phyloP scores from a whole-genome alignment of 2,888 invertebrate species.

The Helobdella robusta region DNA sequence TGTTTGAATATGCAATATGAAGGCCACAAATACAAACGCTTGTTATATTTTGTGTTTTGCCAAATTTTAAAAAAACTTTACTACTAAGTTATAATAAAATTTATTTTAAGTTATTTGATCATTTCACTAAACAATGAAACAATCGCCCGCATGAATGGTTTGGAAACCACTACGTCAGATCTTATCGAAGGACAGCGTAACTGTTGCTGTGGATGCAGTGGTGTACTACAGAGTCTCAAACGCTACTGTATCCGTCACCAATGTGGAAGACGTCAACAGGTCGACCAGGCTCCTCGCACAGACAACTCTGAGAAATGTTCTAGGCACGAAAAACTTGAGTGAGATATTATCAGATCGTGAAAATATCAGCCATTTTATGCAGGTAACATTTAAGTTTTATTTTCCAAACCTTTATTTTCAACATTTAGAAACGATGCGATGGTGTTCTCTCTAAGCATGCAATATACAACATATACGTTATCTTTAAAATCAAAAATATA shows the following conservation, averaged over 20 bases:
- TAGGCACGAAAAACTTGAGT: slow-evolving; percentile 40
- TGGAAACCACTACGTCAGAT: slow-evolving; percentile 27
- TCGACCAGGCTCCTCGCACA: slow-evolving; percentile 29
- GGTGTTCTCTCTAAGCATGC: no score
- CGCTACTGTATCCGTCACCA: slow-evolving; percentile 40
- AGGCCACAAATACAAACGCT: no score
- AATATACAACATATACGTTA: no score
- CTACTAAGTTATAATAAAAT: no score
- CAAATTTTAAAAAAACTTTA: no score
- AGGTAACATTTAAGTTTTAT: slow-evolving; percentile 33
- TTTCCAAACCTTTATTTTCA: no score
- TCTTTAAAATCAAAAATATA: no score
- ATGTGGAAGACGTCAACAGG: slow-evolving; percentile 41
- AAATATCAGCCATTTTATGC: slow-evolving; percentile 42
- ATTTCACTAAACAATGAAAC: no score
- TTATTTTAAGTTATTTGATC: no score
- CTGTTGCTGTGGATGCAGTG: slow-evolving; percentile 42
- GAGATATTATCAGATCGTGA: slow-evolving; percentile 45
- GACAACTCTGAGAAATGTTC: slow-evolving; percentile 37
- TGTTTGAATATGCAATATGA: no score
- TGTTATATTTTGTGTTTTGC: no score
- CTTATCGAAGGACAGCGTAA: slow-evolving; percentile 43
- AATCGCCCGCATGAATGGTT: neutral
- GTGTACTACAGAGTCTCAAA: slow-evolving; percentile 37
- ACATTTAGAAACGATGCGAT: no score